These are phyloP conservation scores for Cantharis flavilabris DNA, from an alignment of 2,888 invertebrate genomes.

Conservation along the genomic window DNA sequence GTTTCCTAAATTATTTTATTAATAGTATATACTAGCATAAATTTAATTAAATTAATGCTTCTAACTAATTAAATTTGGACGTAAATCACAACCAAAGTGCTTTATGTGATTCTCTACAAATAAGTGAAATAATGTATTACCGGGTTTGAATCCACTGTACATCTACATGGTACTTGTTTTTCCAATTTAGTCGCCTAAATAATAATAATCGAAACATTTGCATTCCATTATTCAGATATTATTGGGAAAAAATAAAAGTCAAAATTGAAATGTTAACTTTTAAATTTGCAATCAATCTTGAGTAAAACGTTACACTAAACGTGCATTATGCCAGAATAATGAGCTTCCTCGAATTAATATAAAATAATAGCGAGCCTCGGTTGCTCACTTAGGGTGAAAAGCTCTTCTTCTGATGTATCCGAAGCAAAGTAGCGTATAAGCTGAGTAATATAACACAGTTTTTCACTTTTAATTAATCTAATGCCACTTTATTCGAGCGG, in stretches of 20 bases:
- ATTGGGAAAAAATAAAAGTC: neutral
- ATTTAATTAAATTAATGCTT: conserved; percentile 38
- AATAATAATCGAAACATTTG: neutral
- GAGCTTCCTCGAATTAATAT: conserved; percentile 46
- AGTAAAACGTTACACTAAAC: conserved; percentile 48
- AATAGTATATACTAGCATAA: conserved; percentile 30
- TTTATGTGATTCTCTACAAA: conserved; percentile 19
- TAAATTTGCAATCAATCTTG: conserved; percentile 48
- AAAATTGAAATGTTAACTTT: conserved; percentile 34
- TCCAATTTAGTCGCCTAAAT: no score
- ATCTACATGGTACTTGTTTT: neutral
- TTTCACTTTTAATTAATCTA: conserved; percentile 57
- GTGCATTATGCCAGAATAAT: conserved; percentile 47
- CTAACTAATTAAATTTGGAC: conserved; percentile 32
- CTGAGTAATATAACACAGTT: conserved; percentile 52
- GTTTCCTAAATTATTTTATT: conserved; percentile 35
- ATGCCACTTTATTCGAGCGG: conserved; percentile 54
- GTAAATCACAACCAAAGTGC: conserved; percentile 27
- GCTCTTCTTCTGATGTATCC: conserved; percentile 42
- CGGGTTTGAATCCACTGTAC: neutral
- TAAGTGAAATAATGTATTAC: conserved; percentile 11
- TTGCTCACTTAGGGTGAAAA: conserved; percentile 45
- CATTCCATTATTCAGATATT: neutral
- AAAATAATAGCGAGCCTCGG: conserved; percentile 47
- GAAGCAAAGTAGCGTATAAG: conserved; percentile 40